Evolutionary conservation across 2,113 vertebrate genomes (phyloP), one percentile per base, ranked within the genome.

Genomic region (Heterochromis multidens): DNA sequence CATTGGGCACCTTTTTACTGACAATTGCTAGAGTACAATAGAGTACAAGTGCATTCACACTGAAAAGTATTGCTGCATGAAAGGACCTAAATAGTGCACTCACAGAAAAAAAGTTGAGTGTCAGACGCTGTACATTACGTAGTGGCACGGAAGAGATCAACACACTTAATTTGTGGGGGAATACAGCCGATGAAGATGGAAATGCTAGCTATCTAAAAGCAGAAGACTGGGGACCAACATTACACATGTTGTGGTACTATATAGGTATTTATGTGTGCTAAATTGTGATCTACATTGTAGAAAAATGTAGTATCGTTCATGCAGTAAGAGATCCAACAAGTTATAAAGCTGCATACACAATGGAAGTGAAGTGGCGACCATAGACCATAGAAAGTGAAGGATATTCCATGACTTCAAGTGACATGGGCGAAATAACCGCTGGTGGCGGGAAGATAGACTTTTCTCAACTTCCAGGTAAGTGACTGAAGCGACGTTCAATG

Each of bases 1-100:
- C 43, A 43, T 0, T 1, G 0, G 0, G 35, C 63, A 43, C 63
- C 43, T 67, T 67, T 16, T 43, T 23, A 1, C 62, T 67, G 62
- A 40, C 12, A 35, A 5, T 21, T 0, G 35, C 62, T 67, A 67
- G 0, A 40, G 25, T 67, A n/a, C n/a, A n/a, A n/a, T n/a, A n/a
- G 0, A 65, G 7, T 25, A 16, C 23, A 40, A 25, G 35, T 43
- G 13, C 40, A 7, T 67, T 67, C 63, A 67, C 63, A 67, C 35
- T 67, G 7, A 67, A 67, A 5, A 7, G 2, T 43, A 67, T 13
- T 43, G 35, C 35, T 67, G 35, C 1, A 13, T 67, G 13, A 67
- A 67, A 67, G 16, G 35, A 25, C 4, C 35, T n/a, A 67, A 43
- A 67, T 67, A 40, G 0, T 0, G 63, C 1, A 13, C 14, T 43